Evolutionary conservation across 64 coral and sea anemone genomes (phyloP).

Genomic region (Dendrophyllia cribrosa): DNA sequence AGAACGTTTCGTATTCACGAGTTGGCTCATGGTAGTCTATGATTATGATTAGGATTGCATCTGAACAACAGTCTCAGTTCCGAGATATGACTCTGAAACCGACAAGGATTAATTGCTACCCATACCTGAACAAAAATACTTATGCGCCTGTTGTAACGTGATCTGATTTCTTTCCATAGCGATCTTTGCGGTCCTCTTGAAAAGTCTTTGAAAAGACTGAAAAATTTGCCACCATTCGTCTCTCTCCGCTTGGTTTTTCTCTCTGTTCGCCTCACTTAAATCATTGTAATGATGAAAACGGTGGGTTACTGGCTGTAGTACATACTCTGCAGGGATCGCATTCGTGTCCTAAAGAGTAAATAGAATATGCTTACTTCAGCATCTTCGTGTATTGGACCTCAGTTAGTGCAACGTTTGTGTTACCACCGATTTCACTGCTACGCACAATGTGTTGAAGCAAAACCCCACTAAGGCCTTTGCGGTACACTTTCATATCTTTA

Average conservation of each 20-base stretch:
- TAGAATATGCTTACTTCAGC: background rate
- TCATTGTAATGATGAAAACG: conserved; percentile 80
- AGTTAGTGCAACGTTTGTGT: too few relatives aligned
- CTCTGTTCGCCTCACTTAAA: conserved; percentile 62
- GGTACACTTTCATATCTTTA: too few relatives aligned
- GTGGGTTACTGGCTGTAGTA: conserved; percentile 87
- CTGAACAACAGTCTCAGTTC: too few relatives aligned
- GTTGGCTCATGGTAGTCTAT: too few relatives aligned
- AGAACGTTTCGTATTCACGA: too few relatives aligned
- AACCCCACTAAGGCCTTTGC: too few relatives aligned
- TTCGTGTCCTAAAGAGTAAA: conserved; percentile 68
- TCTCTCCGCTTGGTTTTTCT: conserved; percentile 60
- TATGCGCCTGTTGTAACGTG: conserved; percentile 64
- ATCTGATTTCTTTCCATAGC: conserved; percentile 55
- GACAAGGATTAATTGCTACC: background rate
- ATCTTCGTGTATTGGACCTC: too few relatives aligned
- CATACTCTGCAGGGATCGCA: conserved; percentile 78
- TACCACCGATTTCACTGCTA: too few relatives aligned
- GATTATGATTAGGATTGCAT: too few relatives aligned
- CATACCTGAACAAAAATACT: conserved; percentile 87
- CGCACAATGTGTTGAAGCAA: too few relatives aligned
- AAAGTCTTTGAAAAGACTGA: conserved; percentile 72
- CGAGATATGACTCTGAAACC: too few relatives aligned
- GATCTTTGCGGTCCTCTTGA: conserved; percentile 63
- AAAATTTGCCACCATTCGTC: conserved; percentile 85